Evolutionary conservation across 2,888 invertebrate genomes (phyloP).

Genomic region (Crematogaster levior): DNA sequence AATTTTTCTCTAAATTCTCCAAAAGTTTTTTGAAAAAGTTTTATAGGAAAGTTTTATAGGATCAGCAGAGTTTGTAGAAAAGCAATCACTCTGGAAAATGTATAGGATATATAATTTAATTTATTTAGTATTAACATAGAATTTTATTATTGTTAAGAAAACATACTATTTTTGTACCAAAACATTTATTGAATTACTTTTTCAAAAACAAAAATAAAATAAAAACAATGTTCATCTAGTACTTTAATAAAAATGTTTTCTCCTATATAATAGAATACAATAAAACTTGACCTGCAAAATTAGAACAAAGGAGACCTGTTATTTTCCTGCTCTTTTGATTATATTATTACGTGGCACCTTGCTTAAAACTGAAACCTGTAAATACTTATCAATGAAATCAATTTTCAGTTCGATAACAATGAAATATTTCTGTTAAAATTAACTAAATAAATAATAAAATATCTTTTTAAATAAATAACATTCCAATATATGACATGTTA

Average conservation of each 20-base stretch:
- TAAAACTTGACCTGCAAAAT: not conserved
- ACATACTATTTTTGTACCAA: not conserved
- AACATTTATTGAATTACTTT: not conserved
- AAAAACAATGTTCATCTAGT: not conserved
- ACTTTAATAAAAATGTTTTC: too few species aligned
- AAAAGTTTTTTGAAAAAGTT: too few species aligned
- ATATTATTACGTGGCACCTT: too few species aligned
- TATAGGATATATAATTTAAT: not conserved
- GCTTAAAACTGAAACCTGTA: not conserved
- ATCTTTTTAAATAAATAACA: not conserved
- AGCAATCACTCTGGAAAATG: not conserved
- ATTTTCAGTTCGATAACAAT: not conserved
- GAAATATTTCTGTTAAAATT: not conserved
- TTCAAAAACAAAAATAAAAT: not conserved
- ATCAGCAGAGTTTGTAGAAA: not conserved
- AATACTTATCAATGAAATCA: too few species aligned
- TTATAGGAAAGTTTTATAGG: not conserved
- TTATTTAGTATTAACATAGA: too few species aligned
- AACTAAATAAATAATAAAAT: too few species aligned
- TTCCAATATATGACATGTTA: not conserved
- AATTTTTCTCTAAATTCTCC: not conserved
- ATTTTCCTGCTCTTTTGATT: not conserved
- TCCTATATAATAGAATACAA: not conserved
- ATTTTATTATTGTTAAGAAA: too few species aligned
- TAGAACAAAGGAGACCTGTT: not conserved